phyloP scores from a whole-genome alignment of 2,888 invertebrate genomes.

The Metalampra italica region DNA sequence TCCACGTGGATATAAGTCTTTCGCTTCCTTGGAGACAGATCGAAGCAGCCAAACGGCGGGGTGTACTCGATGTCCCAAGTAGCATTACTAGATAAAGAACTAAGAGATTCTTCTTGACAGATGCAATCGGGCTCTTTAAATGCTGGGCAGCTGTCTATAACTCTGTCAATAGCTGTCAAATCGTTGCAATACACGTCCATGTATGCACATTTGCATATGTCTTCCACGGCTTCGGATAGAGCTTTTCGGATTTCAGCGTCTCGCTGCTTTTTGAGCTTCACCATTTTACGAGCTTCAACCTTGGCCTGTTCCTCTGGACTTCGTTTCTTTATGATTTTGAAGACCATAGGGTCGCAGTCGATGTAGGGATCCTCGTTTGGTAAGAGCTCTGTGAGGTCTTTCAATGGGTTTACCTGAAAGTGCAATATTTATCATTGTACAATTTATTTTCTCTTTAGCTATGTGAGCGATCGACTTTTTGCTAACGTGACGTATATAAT shows the following conservation, averaged over 20 bases:
- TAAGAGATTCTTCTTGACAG: slow-evolving; percentile 59
- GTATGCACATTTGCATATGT: slow-evolving; percentile 73
- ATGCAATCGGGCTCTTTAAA: slow-evolving; percentile 67
- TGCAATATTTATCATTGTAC: not conserved
- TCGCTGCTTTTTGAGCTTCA: slow-evolving; percentile 74
- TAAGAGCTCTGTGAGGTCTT: slow-evolving; percentile 76
- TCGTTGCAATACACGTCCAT: slow-evolving; percentile 74
- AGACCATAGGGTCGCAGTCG: slow-evolving; percentile 82
- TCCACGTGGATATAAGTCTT: slow-evolving; percentile 75
- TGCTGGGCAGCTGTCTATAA: slow-evolving; percentile 64
- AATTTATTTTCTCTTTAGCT: not conserved
- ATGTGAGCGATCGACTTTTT: too few relatives aligned
- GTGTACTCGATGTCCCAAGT: slow-evolving; percentile 86
- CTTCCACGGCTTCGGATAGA: slow-evolving; percentile 63
- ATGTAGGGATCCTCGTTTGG: slow-evolving; percentile 83
- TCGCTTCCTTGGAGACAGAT: slow-evolving; percentile 72
- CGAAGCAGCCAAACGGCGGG: slow-evolving; percentile 83
- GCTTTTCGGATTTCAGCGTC: slow-evolving; percentile 72
- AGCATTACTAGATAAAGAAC: slow-evolving; percentile 76
- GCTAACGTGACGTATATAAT: too few relatives aligned
- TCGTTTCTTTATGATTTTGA: slow-evolving; percentile 81
- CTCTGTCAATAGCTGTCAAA: slow-evolving; percentile 60
- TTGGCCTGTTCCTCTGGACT: slow-evolving; percentile 75
- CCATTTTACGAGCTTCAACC: slow-evolving; percentile 73
- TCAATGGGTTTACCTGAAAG: slow-evolving; percentile 80